A percentile compares a stretch with the other conserved stretches of the same genome.
Conservation (phyloP, 2,888 invertebrate genomes). For the Eupithecia dodoneata region DNA sequence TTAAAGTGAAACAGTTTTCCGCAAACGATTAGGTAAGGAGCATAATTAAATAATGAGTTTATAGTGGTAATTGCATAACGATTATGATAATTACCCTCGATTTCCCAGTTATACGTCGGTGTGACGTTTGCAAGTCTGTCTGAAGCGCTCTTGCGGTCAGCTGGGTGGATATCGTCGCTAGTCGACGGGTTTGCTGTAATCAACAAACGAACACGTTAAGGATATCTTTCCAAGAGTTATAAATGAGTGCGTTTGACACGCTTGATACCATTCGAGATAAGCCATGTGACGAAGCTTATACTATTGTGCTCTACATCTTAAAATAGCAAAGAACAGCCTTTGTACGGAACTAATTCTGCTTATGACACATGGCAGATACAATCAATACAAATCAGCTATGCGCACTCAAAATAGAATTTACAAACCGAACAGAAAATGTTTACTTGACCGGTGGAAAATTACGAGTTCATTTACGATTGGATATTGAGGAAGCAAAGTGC, state of each 20-base stretch:
- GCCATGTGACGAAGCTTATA: slow-evolving; percentile 50
- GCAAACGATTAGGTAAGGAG: slow-evolving; percentile 26
- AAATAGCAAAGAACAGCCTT: slow-evolving; percentile 42
- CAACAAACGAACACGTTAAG: slow-evolving; percentile 48
- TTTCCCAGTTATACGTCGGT: slow-evolving; percentile 69
- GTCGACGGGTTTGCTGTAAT: slow-evolving; percentile 70
- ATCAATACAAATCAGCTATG: slow-evolving; percentile 18
- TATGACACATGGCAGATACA: slow-evolving; percentile 21
- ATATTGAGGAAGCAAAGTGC: background rate
- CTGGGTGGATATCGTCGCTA: slow-evolving; percentile 58
- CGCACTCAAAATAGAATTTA: slow-evolving; percentile 18
- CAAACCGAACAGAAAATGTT: slow-evolving; percentile 4
- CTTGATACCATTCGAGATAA: slow-evolving; percentile 73
- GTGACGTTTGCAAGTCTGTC: slow-evolving; percentile 62
- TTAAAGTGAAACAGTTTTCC: slow-evolving; percentile 32
- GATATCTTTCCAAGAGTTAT: slow-evolving; percentile 43
- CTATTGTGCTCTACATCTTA: slow-evolving; percentile 47
- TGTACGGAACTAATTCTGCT: slow-evolving; percentile 20
- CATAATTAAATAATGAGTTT: slow-evolving; percentile 31
- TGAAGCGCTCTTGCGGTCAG: slow-evolving; percentile 61
- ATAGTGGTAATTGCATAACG: slow-evolving; percentile 25
- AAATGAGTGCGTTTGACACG: slow-evolving; percentile 70
- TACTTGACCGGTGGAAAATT: background rate
- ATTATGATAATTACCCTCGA: slow-evolving; percentile 63
- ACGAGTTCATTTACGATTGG: background rate